A percentile compares a stretch with the other conserved stretches of the same genome.
phyloP scores from a whole-genome alignment of 2,113 vertebrate species.

The Macrotis lagotis region DNA sequence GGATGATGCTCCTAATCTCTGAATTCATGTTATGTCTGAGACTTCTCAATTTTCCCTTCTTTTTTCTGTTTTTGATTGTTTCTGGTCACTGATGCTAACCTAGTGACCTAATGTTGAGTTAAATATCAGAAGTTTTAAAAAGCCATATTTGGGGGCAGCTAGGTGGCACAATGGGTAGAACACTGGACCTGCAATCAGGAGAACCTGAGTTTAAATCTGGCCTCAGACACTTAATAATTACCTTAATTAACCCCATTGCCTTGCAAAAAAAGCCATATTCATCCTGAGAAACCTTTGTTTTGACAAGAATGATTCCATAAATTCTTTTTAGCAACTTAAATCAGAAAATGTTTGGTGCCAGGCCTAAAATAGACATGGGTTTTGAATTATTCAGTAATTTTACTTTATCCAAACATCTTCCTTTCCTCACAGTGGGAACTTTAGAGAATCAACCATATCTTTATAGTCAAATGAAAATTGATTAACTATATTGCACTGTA shows the following conservation, averaged over 20 bases:
- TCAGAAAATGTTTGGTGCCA: neutral
- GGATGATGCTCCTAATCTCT: neutral
- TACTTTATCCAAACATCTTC: neutral
- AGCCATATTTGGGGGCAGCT: no score
- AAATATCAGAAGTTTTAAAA: slow-evolving; percentile 16
- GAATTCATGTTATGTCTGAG: neutral
- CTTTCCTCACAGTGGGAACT: neutral
- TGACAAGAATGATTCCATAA: neutral
- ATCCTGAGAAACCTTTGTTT: neutral
- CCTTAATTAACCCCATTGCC: no score
- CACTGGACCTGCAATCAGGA: no score
- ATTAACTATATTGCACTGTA: neutral
- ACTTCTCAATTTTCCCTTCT: slow-evolving; percentile 32
- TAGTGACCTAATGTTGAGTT: slow-evolving; percentile 27
- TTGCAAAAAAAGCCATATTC: no score
- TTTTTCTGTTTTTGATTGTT: slow-evolving; percentile 29
- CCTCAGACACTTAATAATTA: no score
- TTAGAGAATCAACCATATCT: neutral
- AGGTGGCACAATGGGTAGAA: no score
- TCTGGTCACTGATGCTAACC: slow-evolving; percentile 32
- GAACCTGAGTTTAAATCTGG: no score
- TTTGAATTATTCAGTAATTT: neutral
- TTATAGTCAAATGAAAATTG: neutral
- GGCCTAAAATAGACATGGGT: neutral
- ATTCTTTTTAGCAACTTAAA: neutral